phyloP scores from a whole-genome alignment of 1,140 invertebrate genomes.

The Battus philenor region DNA sequence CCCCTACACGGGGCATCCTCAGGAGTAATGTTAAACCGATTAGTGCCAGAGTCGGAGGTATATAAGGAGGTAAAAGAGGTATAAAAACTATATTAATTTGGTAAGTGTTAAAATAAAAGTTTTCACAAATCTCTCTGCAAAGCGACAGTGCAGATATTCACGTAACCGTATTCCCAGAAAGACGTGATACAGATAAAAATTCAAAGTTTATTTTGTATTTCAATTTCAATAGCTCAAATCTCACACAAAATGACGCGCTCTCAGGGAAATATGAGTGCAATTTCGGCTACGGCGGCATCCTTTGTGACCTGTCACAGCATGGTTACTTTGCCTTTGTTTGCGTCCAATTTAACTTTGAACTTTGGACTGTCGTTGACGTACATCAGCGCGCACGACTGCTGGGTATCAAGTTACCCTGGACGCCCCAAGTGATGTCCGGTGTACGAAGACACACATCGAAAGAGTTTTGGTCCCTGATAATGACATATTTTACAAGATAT shows the following conservation, averaged over 20 bases:
- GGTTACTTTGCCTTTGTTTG: conserved; percentile 10
- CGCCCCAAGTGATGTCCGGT: background rate
- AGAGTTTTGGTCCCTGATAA: conserved; percentile 9
- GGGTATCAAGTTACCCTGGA: conserved; percentile 1
- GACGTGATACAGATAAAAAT: no score
- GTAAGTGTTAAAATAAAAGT: no score
- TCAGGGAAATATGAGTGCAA: conserved; percentile 26
- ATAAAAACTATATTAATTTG: no score
- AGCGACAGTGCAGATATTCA: no score
- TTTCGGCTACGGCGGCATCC: conserved; percentile 19
- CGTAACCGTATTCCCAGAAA: no score
- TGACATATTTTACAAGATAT: conserved; percentile 11
- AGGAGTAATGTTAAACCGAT: no score
- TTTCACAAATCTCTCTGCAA: no score
- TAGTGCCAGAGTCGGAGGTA: no score
- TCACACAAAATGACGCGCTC: conserved; percentile 19
- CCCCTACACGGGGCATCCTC: no score
- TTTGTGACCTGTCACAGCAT: conserved; percentile 22
- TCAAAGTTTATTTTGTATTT: no score
- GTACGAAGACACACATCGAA: conserved; percentile 2
- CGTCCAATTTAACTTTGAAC: conserved; percentile 17
- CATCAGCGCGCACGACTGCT: background rate
- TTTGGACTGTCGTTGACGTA: background rate
- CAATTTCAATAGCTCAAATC: no score
- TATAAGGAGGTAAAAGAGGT: no score